A percentile compares a stretch with the other conserved stretches of the same genome.
Conservation (phyloP, 2,888 invertebrate species). For the Griposia aprilina region DNA sequence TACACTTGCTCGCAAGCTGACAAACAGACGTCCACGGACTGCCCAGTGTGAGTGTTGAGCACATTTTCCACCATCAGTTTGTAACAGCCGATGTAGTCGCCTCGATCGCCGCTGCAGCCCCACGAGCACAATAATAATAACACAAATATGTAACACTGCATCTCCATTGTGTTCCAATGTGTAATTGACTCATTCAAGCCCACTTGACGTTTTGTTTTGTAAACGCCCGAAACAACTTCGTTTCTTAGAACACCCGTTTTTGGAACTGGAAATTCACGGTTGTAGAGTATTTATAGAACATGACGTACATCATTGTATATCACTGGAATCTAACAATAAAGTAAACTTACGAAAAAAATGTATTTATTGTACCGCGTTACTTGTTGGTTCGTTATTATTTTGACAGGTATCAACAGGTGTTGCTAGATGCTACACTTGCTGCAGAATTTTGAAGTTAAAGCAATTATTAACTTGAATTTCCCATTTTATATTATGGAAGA, state of each 20-base stretch:
- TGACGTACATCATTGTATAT: conserved; percentile 52
- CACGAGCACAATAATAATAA: conserved; percentile 69
- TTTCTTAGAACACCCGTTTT: conserved; percentile 47
- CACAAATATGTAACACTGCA: conserved; percentile 68
- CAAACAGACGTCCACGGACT: conserved; percentile 86
- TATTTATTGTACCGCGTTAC: conserved; percentile 49
- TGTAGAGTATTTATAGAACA: conserved; percentile 42
- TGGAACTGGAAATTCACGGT: conserved; percentile 40
- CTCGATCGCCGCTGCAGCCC: conserved; percentile 77
- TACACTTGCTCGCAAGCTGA: conserved; percentile 87
- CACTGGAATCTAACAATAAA: conserved; percentile 29
- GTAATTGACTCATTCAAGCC: conserved; percentile 75
- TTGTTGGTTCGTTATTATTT: conserved; percentile 60
- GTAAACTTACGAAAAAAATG: conserved; percentile 37
- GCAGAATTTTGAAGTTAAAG: not conserved
- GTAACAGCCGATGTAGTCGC: conserved; percentile 87
- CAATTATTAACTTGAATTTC: not conserved
- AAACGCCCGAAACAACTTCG: conserved; percentile 61
- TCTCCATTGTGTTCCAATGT: conserved; percentile 80
- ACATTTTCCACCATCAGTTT: conserved; percentile 79
- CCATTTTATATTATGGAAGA: not conserved
- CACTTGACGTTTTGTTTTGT: conserved; percentile 66
- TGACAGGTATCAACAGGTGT: conserved; percentile 55
- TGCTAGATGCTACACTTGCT: conserved; percentile 21
- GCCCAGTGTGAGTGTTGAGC: conserved; percentile 86